Conservation (phyloP, 2,888 invertebrate species). For the Erpobdella octoculata region DNA sequence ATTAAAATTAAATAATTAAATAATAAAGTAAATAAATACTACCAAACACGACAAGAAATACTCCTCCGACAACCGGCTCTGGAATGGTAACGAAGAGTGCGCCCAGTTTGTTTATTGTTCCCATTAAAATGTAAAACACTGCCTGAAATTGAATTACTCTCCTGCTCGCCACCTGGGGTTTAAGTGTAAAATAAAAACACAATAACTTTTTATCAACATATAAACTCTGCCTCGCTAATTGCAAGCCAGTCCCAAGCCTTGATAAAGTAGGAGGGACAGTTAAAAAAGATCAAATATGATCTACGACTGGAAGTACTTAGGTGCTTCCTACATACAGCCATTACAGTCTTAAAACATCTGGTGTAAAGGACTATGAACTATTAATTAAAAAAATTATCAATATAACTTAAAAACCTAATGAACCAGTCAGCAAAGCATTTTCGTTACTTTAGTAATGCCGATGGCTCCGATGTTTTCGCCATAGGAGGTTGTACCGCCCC, state of each 20-base stretch:
- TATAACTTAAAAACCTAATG: background rate
- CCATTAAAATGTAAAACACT: conserved; percentile 47
- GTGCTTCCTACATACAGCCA: too few species aligned
- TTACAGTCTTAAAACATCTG: too few species aligned
- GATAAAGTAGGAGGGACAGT: too few species aligned
- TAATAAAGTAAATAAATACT: conserved; percentile 5
- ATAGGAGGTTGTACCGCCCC: conserved; percentile 80
- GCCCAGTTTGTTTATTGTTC: conserved; percentile 53
- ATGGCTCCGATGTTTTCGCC: conserved; percentile 84
- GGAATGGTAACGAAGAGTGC: conserved; percentile 54
- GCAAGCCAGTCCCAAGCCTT: too few species aligned
- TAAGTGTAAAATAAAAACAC: background rate
- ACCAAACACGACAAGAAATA: conserved; percentile 49
- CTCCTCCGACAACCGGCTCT: conserved; percentile 54
- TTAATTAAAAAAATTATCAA: background rate
- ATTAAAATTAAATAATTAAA: background rate
- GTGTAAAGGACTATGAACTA: too few species aligned
- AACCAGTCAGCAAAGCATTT: background rate
- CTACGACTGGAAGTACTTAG: too few species aligned
- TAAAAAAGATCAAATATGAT: too few species aligned
- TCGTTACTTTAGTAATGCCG: conserved; percentile 68
- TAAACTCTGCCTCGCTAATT: too few species aligned
- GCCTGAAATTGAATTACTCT: conserved; percentile 48
- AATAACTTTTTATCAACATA: too few species aligned
- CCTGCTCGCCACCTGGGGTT: conserved; percentile 46